These are phyloP conservation scores for Anas platyrhynchos DNA, from an alignment of 2,113 vertebrate genomes.

Conservation along the genomic window DNA sequence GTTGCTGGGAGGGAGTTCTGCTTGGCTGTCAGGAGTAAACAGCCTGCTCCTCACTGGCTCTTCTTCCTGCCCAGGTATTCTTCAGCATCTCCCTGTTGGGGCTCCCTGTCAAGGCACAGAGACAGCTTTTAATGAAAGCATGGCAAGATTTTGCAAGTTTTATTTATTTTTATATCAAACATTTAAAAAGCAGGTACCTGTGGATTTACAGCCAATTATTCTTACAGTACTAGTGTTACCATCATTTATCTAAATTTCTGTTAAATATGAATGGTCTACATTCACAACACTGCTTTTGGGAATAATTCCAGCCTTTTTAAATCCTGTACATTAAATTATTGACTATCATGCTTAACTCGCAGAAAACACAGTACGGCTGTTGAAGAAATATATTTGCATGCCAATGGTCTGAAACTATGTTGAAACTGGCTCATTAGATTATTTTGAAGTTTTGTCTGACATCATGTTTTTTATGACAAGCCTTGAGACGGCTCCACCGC, in stretches of 20 bases:
- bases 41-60: background rate
- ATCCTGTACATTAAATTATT: constrained; percentile 43
- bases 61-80: background rate
- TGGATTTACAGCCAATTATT: background rate
- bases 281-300: background rate
- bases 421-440: background rate
- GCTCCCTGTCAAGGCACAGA: background rate
- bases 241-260: background rate
- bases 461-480: background rate
- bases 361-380: background rate
- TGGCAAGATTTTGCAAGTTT: accelerated
- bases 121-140: background rate
- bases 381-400: background rate
- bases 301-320: constrained; percentile 3
- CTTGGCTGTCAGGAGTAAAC: background rate
- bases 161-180: background rate
- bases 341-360: background rate
- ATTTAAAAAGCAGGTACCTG: background rate
- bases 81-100: background rate
- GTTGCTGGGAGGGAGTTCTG: background rate
- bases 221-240: background rate
- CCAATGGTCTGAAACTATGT: background rate
- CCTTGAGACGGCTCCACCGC: background rate
- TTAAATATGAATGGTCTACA: background rate
- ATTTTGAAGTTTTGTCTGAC: background rate